phyloP scores from a whole-genome alignment of 2,113 vertebrate genomes.

The Nestor notabilis region DNA sequence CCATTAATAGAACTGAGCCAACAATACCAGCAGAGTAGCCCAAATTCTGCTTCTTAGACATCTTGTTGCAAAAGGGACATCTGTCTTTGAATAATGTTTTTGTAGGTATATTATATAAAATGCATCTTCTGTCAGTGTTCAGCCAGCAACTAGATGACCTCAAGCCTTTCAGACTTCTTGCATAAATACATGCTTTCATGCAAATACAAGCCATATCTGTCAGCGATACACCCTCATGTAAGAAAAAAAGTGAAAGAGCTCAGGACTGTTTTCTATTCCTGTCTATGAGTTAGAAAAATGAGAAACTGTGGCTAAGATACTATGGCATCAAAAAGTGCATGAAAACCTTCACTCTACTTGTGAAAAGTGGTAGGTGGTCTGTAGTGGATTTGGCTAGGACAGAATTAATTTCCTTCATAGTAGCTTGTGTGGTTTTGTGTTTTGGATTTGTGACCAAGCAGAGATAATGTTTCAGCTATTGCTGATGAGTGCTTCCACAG shows the following conservation, averaged over 20 bases:
- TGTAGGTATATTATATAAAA: background rate
- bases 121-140: background rate
- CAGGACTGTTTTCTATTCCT: background rate
- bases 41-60: background rate
- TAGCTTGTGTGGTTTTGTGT: background rate
- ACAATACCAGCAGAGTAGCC: background rate
- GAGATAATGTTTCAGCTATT: background rate
- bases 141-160: background rate
- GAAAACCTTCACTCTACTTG: background rate
- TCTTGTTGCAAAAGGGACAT: background rate
- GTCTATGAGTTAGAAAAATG: background rate
- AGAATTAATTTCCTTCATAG: background rate
- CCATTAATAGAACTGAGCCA: background rate
- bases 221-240: background rate
- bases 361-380: background rate
- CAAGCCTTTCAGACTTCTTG: background rate
- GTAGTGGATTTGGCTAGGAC: background rate
- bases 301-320: background rate
- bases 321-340: fast-evolving
- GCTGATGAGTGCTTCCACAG: background rate
- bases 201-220: background rate
- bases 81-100: background rate
- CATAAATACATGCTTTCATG: background rate
- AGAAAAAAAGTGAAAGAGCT: background rate
- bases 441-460: background rate